These are phyloP conservation scores for Seriola dumerili DNA, from an alignment of 2,113 vertebrate genomes.

Conservation along the genomic window DNA sequence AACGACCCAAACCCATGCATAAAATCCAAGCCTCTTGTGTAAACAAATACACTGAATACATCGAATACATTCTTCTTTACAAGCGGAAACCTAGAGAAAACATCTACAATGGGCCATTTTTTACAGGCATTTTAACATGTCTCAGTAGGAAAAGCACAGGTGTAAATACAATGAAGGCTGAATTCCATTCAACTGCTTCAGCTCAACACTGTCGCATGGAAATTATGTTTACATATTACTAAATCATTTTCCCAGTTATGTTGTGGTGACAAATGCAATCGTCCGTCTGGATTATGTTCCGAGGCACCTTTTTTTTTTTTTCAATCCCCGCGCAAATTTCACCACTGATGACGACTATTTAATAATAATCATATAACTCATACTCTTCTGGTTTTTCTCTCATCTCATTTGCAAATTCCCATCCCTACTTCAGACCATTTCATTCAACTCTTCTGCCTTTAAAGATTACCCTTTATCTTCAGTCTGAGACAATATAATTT, in stretches of 20 bases:
- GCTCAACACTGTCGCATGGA: too few relatives aligned
- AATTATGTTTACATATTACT: too few relatives aligned
- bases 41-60: neutral
- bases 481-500: constrained; percentile 54
- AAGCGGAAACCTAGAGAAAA: neutral
- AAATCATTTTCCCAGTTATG: too few relatives aligned
- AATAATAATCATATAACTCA: constrained; percentile 1
- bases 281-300: too few relatives aligned
- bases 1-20: neutral
- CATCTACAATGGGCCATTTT: neutral
- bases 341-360: constrained; percentile 1
- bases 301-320: too few relatives aligned
- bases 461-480: constrained; percentile 34
- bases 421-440: constrained; percentile 28
- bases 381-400: constrained; percentile 5
- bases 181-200: too few relatives aligned
- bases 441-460: constrained; percentile 19
- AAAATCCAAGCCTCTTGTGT: neutral
- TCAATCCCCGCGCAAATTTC: neutral
- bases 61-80: neutral
- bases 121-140: neutral
- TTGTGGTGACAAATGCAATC: too few relatives aligned
- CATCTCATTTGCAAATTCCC: constrained; percentile 47
- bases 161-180: too few relatives aligned
- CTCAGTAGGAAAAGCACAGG: too few relatives aligned